Evolutionary conservation across 37 sponge, comb jelly and placozoan species (phyloP).

Genomic region (Haliclona indistincta): DNA sequence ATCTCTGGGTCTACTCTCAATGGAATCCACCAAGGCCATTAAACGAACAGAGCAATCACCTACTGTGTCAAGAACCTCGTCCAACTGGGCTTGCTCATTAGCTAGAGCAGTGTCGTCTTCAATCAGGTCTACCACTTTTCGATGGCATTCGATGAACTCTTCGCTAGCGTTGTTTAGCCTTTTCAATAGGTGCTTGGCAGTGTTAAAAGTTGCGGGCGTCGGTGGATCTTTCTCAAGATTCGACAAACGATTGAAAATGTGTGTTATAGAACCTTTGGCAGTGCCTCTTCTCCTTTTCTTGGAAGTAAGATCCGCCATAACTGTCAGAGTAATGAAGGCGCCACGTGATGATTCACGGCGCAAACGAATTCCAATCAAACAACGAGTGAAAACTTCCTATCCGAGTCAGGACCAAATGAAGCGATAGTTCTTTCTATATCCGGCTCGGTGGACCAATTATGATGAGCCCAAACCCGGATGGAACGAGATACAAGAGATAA

Average conservation of each 20-base stretch:
- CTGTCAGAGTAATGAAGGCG: no score
- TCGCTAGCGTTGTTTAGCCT: not conserved
- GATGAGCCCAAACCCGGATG: no score
- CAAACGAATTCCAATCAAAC: no score
- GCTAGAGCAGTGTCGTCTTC: not conserved
- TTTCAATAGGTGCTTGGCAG: slow-evolving; percentile 1
- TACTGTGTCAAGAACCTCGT: slow-evolving; percentile 1
- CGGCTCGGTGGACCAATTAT: slow-evolving; percentile 49
- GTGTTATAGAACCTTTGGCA: not conserved
- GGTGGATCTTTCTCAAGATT: not conserved
- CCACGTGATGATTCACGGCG: no score
- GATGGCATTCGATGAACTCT: not conserved
- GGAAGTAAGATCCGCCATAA: no score
- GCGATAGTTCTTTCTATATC: not conserved
- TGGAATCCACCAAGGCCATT: not conserved
- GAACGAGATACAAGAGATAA: no score
- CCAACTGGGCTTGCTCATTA: slow-evolving; percentile 3
- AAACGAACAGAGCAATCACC: not conserved
- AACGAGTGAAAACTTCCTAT: no score
- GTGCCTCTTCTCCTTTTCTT: slow-evolving; percentile 1
- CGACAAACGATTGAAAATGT: not conserved
- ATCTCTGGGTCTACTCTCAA: not conserved
- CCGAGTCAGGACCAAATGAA: no score
- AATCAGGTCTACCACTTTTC: not conserved
- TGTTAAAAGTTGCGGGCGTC: not conserved